phyloP scores from a whole-genome alignment of 2,797 vertebrate species.

The Lerista edwardsae region DNA sequence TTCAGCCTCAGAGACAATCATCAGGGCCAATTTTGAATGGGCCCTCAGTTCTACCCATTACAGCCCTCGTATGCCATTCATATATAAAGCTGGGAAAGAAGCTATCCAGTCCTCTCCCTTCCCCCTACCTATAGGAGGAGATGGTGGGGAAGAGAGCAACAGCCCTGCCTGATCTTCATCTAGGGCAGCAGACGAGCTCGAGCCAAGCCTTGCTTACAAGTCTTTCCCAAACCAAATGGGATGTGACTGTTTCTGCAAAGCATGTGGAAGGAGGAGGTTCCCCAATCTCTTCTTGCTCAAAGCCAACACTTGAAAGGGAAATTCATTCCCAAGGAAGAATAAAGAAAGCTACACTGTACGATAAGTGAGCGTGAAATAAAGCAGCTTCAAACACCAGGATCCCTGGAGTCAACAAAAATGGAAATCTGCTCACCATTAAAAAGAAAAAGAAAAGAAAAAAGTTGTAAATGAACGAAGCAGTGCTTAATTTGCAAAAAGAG shows the following conservation, averaged over 20 bases:
- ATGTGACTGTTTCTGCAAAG: not conserved
- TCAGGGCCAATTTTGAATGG: not conserved
- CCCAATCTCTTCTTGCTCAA: not conserved
- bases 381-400: not conserved
- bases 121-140: not conserved
- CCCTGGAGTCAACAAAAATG: not conserved
- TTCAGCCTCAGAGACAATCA: not conserved
- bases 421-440: not conserved
- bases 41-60: no score
- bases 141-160: no score
- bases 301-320: conserved; percentile 25
- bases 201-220: not conserved
- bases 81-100: not conserved
- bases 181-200: not conserved
- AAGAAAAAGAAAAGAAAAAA: not conserved
- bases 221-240: not conserved
- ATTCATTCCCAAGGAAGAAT: conserved; percentile 3
- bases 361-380: conserved; percentile 22
- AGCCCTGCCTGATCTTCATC: not conserved
- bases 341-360: not conserved
- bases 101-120: not conserved
- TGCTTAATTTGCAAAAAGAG: not conserved
- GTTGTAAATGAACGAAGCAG: not conserved
- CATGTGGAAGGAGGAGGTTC: not conserved
- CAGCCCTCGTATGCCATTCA: no score